phyloP scores from a whole-genome alignment of 1,140 invertebrate genomes.

The Akabosia matsudoensis region DNA sequence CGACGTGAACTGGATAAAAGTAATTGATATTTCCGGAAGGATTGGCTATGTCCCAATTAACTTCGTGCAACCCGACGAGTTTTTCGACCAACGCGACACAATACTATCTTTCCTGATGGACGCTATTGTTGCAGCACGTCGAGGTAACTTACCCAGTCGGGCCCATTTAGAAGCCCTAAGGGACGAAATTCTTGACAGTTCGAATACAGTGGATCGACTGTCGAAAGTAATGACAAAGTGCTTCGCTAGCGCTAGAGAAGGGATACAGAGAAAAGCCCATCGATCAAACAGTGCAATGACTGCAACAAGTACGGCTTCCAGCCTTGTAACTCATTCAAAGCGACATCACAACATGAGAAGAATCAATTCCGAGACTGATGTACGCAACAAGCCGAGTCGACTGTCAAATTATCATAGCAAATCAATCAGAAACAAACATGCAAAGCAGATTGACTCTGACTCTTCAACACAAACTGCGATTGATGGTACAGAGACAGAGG shows the following conservation, averaged over 20 bases:
- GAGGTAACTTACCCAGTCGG: not conserved
- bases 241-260: not conserved
- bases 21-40: not conserved
- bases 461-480: not conserved
- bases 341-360: not conserved
- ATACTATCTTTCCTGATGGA: not conserved
- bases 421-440: not conserved
- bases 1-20: slow-evolving; percentile 7
- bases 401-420: no score
- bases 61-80: not conserved
- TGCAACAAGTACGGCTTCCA: no score
- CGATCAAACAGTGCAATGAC: not conserved
- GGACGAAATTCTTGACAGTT: not conserved
- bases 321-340: not conserved
- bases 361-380: no score
- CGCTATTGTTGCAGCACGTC: not conserved
- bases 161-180: not conserved
- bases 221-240: not conserved
- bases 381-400: no score
- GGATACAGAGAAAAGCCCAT: not conserved
- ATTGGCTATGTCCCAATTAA: slow-evolving; percentile 15
- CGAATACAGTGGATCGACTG: not conserved
- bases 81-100: not conserved
- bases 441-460: not conserved
- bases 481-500: not conserved